Percentiles rank a stretch among this genome's conserved stretches.
phyloP scores from a whole-genome alignment of 2,888 invertebrate genomes.

The Thyatira batis region DNA sequence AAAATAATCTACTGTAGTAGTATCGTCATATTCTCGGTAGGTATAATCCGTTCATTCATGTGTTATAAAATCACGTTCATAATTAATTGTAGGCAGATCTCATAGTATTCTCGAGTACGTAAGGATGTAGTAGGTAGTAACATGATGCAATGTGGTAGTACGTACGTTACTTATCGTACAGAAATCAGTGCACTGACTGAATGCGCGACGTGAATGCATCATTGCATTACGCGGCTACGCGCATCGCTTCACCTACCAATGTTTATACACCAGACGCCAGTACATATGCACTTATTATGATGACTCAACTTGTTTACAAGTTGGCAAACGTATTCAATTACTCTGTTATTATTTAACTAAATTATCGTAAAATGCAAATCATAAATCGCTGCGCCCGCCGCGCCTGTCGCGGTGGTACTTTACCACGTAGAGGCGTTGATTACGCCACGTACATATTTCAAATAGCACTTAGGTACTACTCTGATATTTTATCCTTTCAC shows the following conservation, averaged over 20 bases:
- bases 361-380: slow-evolving; percentile 60
- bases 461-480: too few species aligned
- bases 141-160: neutral
- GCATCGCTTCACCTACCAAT: slow-evolving; percentile 21
- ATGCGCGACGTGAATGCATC: slow-evolving; percentile 48
- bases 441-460: too few species aligned
- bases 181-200: slow-evolving; percentile 28
- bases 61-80: neutral
- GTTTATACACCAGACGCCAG: slow-evolving; percentile 16
- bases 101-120: neutral
- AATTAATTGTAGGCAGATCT: neutral
- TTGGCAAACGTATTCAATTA: slow-evolving; percentile 46
- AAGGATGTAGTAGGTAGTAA: neutral
- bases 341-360: slow-evolving; percentile 54
- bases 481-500: neutral
- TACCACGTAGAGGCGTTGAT: slow-evolving; percentile 31
- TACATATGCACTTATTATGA: slow-evolving; percentile 21
- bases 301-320: slow-evolving; percentile 60
- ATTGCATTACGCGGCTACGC: slow-evolving; percentile 34
- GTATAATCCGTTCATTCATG: neutral
- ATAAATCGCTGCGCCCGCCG: slow-evolving; percentile 14
- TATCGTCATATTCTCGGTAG: too few species aligned
- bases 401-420: too few species aligned
- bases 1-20: too few species aligned
- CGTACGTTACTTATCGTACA: neutral